A percentile compares a stretch with the other conserved stretches of the same genome.
Evolutionary conservation across 2,797 vertebrate genomes (phyloP).

Genomic region (Malacoraja senta): DNA sequence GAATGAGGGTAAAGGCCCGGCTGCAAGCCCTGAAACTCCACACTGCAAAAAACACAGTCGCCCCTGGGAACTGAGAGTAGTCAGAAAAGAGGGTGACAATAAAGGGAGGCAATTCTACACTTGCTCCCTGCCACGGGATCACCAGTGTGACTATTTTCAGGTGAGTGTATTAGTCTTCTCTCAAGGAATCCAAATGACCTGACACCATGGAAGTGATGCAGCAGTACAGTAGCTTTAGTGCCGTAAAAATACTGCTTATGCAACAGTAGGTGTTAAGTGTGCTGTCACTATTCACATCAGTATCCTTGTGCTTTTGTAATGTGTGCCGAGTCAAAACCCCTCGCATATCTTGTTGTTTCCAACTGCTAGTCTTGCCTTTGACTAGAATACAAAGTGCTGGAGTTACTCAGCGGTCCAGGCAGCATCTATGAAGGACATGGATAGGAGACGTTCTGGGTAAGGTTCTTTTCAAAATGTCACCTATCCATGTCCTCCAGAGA

Average conservation of each 20-base stretch:
- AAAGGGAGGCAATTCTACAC: slow-evolving; percentile 79
- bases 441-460: too few species aligned
- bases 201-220: not conserved
- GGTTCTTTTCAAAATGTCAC: too few species aligned
- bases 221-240: not conserved
- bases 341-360: not conserved
- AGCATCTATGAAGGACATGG: too few species aligned
- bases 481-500: too few species aligned
- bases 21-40: slow-evolving; percentile 50
- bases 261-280: not conserved
- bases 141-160: slow-evolving; percentile 77
- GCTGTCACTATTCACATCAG: not conserved
- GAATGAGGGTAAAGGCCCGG: slow-evolving; percentile 35
- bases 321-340: too few species aligned
- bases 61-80: slow-evolving; percentile 66
- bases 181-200: not conserved
- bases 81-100: slow-evolving; percentile 81
- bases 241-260: not conserved
- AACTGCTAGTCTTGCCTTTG: too few species aligned
- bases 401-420: too few species aligned
- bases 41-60: slow-evolving; percentile 65
- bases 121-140: slow-evolving; percentile 71
- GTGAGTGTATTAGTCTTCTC: slow-evolving; percentile 53
- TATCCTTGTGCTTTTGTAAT: not conserved
- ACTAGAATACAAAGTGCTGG: too few species aligned